Conservation (phyloP, 2,797 vertebrate species). For the Hylomyscus alleni region DNA sequence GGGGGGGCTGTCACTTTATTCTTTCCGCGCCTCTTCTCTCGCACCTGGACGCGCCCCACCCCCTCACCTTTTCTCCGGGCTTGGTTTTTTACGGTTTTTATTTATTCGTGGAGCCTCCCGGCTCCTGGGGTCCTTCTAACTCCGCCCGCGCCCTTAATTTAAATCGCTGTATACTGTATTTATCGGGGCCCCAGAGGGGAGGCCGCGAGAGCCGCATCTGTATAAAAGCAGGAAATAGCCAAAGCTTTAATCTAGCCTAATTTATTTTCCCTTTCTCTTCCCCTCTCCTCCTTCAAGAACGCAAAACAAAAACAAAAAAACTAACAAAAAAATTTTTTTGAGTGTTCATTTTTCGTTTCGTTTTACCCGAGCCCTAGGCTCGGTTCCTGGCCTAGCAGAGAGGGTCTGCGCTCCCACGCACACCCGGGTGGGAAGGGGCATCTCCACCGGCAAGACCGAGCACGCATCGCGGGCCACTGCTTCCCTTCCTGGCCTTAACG, state of each 20-base stretch:
- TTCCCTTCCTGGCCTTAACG: conserved; percentile 71
- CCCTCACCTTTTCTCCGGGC: conserved; percentile 72
- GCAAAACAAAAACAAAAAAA: conserved; percentile 63
- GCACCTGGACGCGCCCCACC: conserved; percentile 66
- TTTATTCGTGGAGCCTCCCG: conserved; percentile 84
- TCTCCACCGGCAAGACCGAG: conserved; percentile 51
- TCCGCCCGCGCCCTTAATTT: conserved; percentile 87
- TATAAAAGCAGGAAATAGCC: conserved; percentile 87
- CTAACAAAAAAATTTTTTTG: conserved; percentile 65
- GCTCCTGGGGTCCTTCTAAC: conserved; percentile 84
- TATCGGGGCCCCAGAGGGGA: conserved; percentile 85
- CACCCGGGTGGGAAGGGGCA: conserved; percentile 53
- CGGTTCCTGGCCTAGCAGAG: conserved; percentile 75
- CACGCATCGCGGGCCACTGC: not conserved
- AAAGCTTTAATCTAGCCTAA: conserved; percentile 87
- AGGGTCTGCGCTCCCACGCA: conserved; percentile 74
- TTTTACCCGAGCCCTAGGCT: conserved; percentile 80
- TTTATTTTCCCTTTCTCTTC: conserved; percentile 80
- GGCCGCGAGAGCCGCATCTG: conserved; percentile 85
- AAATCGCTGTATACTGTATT: conserved; percentile 87
- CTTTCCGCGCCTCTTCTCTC: conserved; percentile 73
- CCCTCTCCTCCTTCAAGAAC: conserved; percentile 57
- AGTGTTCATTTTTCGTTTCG: conserved; percentile 84
- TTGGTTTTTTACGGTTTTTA: conserved; percentile 84
- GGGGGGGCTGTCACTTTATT: conserved; percentile 75